Evolutionary conservation across 1,140 invertebrate genomes (phyloP).

Genomic region (Choristoneura fumiferana): DNA sequence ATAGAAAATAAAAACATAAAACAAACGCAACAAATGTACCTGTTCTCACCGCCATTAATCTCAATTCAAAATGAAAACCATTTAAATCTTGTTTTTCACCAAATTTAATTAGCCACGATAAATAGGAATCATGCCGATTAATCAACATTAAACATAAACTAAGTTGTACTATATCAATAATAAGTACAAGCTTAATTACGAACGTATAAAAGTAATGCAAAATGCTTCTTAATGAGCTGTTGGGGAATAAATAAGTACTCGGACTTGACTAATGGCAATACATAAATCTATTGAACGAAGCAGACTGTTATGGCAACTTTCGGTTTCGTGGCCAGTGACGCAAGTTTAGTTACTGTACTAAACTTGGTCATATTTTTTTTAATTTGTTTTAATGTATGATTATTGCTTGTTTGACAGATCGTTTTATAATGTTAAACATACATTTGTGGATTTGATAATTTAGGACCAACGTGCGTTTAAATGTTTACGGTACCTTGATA

Average conservation of each 20-base stretch:
- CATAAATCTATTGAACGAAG: constrained; percentile 14
- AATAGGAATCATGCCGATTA: constrained; percentile 9
- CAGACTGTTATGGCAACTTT: constrained; percentile 6
- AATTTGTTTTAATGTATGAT: no score
- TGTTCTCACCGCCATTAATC: constrained; percentile 6
- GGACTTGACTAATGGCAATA: constrained; percentile 5
- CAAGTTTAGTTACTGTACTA: constrained; percentile 7
- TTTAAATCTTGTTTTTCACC: constrained; percentile 8
- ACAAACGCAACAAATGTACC: neutral
- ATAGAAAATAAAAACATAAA: neutral
- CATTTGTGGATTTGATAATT: no score
- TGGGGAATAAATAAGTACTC: constrained; percentile 13
- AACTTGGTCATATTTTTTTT: neutral
- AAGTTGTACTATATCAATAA: constrained; percentile 11
- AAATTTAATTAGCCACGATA: constrained; percentile 10
- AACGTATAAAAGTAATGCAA: constrained; percentile 14
- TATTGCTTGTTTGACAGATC: no score
- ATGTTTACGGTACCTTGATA: no score
- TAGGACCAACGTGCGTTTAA: no score
- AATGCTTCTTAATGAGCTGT: constrained; percentile 8
- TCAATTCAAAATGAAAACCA: constrained; percentile 8
- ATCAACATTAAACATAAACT: neutral
- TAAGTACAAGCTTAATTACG: constrained; percentile 15
- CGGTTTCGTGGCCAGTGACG: constrained; percentile 1
- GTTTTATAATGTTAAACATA: no score